Percentiles rank a stretch among this genome's conserved stretches.
Conservation (phyloP, 2,113 vertebrate genomes). For the Pristiophorus japonicus region DNA sequence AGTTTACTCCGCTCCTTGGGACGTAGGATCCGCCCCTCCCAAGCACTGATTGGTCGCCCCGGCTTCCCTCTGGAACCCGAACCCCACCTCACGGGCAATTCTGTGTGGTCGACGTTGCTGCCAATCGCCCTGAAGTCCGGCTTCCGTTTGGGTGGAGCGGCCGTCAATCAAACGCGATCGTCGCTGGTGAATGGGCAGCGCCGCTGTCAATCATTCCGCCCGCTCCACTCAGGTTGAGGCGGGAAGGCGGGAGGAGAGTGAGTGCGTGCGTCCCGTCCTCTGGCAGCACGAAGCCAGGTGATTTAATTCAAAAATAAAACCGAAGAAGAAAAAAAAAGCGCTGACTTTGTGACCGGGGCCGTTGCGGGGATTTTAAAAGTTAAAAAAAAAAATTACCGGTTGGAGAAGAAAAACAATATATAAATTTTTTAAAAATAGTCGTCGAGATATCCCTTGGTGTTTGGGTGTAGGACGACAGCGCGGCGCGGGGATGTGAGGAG, state of each 20-base stretch:
- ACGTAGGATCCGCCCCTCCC: too few relatives aligned
- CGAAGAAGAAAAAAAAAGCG: not conserved
- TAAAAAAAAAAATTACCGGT: not conserved
- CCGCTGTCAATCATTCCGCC: not conserved
- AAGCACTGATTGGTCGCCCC: not conserved
- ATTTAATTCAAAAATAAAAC: not conserved
- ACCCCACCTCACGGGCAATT: too few relatives aligned
- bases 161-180: not conserved
- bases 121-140: accelerated
- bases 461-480: not conserved
- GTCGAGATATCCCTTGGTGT: too few relatives aligned
- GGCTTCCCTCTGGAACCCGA: not conserved
- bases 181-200: not conserved
- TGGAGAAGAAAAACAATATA: not conserved
- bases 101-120: not conserved
- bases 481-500: not conserved
- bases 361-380: not conserved
- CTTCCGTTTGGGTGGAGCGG: accelerated
- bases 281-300: not conserved
- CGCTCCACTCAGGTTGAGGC: not conserved
- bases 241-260: not conserved
- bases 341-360: not conserved
- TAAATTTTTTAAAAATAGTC: too few relatives aligned
- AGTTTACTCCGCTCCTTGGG: not conserved
- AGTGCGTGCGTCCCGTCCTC: not conserved